These are phyloP conservation scores for Anomalospiza imberbis DNA, from an alignment of 2,797 vertebrate genomes.

Conservation along the genomic window DNA sequence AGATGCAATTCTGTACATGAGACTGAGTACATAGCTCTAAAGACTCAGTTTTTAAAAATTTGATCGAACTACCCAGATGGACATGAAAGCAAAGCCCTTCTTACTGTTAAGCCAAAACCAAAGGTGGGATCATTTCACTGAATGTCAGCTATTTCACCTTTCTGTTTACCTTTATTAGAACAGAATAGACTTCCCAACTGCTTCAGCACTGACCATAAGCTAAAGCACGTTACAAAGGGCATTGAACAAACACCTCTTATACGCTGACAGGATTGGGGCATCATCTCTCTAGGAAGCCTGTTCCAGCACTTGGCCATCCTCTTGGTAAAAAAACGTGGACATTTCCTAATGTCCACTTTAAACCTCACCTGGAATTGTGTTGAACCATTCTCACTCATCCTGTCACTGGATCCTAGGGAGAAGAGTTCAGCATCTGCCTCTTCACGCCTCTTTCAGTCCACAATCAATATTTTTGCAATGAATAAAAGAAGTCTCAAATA, in stretches of 20 bases:
- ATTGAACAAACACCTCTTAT: not conserved
- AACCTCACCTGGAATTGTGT: fast-evolving
- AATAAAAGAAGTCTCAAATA: not conserved
- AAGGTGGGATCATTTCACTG: not conserved
- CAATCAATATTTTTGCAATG: not conserved
- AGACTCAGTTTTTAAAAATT: not conserved
- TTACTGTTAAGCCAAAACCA: not conserved
- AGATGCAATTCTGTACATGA: not conserved
- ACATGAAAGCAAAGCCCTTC: not conserved
- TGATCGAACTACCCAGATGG: fast-evolving
- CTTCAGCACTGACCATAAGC: not conserved
- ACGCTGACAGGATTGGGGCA: fast-evolving
- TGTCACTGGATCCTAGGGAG: not conserved
- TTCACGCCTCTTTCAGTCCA: fast-evolving
- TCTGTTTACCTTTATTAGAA: not conserved
- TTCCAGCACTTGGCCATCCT: not conserved
- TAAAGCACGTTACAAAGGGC: fast-evolving
- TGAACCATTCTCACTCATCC: not conserved
- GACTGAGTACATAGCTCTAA: not conserved
- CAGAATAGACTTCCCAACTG: not conserved
- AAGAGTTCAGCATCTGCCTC: not conserved
- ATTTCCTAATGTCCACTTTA: not conserved
- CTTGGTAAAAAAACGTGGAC: not conserved
- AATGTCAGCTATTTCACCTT: not conserved
- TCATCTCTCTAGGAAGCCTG: not conserved